These are phyloP conservation scores for Apodemia zela DNA, from an alignment of 2,888 invertebrate species.

Conservation along the genomic window DNA sequence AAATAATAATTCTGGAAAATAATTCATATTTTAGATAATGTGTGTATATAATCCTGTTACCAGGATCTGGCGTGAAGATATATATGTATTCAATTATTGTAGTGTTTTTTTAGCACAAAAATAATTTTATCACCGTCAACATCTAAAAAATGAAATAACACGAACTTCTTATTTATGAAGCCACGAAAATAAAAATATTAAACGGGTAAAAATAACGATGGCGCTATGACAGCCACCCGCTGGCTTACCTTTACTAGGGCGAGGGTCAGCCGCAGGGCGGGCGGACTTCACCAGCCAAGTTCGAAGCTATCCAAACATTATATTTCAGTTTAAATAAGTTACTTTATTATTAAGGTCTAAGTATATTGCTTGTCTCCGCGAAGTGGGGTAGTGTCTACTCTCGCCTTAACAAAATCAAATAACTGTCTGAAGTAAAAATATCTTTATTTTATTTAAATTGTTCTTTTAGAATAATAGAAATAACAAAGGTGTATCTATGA, in stretches of 20 bases:
- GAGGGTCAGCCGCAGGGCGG: neutral
- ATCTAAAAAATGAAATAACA: conserved; percentile 5
- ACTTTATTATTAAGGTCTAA: neutral
- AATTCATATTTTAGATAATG: too few relatives aligned
- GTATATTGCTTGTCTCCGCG: too few relatives aligned
- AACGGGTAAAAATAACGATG: neutral
- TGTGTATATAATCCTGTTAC: too few relatives aligned
- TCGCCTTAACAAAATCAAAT: too few relatives aligned
- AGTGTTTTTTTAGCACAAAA: neutral
- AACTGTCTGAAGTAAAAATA: too few relatives aligned
- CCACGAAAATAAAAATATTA: conserved; percentile 7
- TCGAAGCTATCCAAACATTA: neutral
- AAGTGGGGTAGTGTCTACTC: neutral
- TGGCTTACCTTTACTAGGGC: neutral
- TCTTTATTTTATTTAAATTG: too few relatives aligned
- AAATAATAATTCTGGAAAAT: too few relatives aligned
- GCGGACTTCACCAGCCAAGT: neutral
- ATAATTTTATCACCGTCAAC: neutral
- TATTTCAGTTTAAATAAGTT: neutral
- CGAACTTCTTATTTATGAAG: conserved; percentile 3
- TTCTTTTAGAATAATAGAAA: too few relatives aligned
- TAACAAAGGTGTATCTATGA: too few relatives aligned
- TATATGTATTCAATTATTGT: neutral
- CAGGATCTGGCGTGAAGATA: too few relatives aligned
- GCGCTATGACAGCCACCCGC: conserved; percentile 1